Evolutionary conservation across 2,113 vertebrate genomes (phyloP).

Genomic region (Delphinapterus leucas): DNA sequence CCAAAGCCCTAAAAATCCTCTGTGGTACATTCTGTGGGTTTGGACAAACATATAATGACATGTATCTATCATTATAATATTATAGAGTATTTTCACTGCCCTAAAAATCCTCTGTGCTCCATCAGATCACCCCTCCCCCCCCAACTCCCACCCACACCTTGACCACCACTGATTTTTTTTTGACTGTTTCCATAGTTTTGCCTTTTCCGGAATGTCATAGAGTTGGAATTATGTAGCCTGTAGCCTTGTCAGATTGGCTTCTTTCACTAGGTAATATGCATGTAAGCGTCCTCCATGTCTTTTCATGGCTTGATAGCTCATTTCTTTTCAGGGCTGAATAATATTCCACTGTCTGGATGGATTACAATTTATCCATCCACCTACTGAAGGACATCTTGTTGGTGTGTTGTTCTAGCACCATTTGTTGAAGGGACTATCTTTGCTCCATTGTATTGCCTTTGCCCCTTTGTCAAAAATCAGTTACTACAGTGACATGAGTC

Average conservation of each 20-base stretch:
- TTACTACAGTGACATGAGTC: rapidly evolving
- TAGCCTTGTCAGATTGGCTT: not conserved
- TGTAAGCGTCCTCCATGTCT: not conserved
- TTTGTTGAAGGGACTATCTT: not conserved
- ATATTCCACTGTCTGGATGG: not conserved
- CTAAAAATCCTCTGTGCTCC: not conserved
- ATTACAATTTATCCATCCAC: not conserved
- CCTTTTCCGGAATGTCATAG: not conserved
- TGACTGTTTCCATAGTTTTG: not conserved
- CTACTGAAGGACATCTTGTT: not conserved
- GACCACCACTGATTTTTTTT: not conserved
- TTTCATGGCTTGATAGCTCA: not conserved
- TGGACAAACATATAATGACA: not conserved
- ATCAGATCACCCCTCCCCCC: not conserved
- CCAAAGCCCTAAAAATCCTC: rapidly evolving
- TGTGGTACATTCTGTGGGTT: not conserved
- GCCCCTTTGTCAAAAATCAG: not conserved
- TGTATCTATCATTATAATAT: not conserved
- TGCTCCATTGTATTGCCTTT: not conserved
- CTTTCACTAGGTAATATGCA: not conserved
- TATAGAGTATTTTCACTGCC: not conserved
- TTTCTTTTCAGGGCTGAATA: not conserved
- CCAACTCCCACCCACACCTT: no score
- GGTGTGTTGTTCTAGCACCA: not conserved
- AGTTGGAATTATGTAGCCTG: not conserved